These are phyloP conservation scores for Dasyprocta punctata DNA, from an alignment of 2,113 vertebrate species.

Conservation along the genomic window DNA sequence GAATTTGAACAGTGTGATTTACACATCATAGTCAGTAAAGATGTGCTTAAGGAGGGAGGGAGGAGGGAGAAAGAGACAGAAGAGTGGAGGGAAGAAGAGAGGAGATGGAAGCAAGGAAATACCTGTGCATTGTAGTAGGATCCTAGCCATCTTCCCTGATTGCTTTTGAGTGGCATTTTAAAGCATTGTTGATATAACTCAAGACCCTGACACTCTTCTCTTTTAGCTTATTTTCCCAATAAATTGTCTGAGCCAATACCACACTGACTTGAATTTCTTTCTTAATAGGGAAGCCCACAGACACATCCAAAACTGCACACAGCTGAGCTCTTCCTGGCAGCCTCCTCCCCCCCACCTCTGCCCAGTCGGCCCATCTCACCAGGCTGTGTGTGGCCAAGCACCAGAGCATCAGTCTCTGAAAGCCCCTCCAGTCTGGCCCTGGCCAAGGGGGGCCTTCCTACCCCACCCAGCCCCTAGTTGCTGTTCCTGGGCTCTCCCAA, in stretches of 20 bases:
- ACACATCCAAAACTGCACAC: neutral
- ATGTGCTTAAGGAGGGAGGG: rapidly evolving
- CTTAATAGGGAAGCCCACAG: neutral
- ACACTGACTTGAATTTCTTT: neutral
- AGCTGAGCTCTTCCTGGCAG: neutral
- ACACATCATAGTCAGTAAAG: neutral
- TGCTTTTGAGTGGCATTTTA: neutral
- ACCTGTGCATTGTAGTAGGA: rapidly evolving
- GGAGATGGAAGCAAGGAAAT: rapidly evolving
- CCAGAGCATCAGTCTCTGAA: neutral
- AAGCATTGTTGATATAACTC: neutral
- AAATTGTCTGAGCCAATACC: neutral
- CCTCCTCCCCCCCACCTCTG: rapidly evolving
- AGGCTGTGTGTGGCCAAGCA: rapidly evolving
- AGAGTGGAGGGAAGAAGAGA: rapidly evolving
- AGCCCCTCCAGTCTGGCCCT: neutral
- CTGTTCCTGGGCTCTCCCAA: too few relatives aligned
- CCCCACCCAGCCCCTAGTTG: neutral
- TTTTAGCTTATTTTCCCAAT: neutral
- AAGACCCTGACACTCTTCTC: neutral
- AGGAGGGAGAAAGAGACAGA: neutral
- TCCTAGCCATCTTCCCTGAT: neutral
- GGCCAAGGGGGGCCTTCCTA: neutral
- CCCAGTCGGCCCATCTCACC: rapidly evolving
- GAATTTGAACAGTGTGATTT: neutral